A percentile compares a stretch with the other conserved stretches of the same genome.
Evolutionary conservation across 2,113 vertebrate species (phyloP).

Genomic region (Eonycteris spelaea): DNA sequence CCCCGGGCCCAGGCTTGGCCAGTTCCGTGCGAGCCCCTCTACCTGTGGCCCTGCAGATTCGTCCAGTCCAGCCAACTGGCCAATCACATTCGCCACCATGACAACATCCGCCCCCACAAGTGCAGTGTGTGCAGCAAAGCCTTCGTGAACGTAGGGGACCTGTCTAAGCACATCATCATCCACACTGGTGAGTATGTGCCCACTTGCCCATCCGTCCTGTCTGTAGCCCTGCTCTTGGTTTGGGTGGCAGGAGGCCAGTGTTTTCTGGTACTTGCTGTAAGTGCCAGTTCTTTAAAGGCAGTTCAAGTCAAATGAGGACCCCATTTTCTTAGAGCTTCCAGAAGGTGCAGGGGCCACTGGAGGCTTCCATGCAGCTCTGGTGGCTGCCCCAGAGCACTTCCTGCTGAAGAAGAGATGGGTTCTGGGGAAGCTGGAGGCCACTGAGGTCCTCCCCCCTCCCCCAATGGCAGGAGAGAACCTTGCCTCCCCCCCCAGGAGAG

Average conservation of each 20-base stretch:
- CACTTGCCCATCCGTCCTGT: accelerated
- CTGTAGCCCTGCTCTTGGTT: background rate
- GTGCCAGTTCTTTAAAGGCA: background rate
- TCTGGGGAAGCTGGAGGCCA: constrained; percentile 34
- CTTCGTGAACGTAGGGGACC: constrained; percentile 97
- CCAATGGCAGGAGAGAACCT: constrained; percentile 49
- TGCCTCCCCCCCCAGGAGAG: constrained; percentile 85
- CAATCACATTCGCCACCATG: constrained; percentile 99
- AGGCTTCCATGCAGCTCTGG: background rate
- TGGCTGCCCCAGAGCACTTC: background rate
- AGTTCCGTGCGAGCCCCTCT: background rate
- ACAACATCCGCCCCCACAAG: constrained; percentile 97
- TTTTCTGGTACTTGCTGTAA: background rate
- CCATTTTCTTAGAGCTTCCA: background rate
- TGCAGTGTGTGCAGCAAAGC: constrained; percentile 97
- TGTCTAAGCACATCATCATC: constrained; percentile 99
- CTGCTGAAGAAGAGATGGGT: constrained; percentile 1
- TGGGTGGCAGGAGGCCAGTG: background rate
- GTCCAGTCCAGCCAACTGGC: constrained; percentile 98
- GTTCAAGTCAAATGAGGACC: background rate
- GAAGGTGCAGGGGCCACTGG: background rate
- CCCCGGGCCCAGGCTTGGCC: accelerated
- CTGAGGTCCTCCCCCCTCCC: background rate
- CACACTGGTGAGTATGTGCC: constrained; percentile 89
- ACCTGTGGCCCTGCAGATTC: constrained; percentile 84